These are phyloP conservation scores for Fregetta grallaria DNA, from an alignment of 2,113 vertebrate genomes.

Conservation along the genomic window DNA sequence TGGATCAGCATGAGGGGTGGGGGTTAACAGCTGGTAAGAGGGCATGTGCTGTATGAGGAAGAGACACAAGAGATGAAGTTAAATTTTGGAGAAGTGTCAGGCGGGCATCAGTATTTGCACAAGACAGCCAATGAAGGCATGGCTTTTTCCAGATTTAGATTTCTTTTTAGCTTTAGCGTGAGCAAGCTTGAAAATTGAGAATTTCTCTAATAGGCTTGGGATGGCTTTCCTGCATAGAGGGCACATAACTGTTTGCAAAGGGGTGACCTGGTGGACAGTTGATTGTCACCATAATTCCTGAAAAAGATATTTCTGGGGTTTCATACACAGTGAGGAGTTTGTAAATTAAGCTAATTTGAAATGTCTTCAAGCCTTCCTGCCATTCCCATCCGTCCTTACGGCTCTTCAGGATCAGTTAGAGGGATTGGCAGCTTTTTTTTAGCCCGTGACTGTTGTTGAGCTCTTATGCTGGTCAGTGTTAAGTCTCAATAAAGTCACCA, in stretches of 20 bases:
- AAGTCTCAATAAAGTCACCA: not conserved
- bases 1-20: not conserved
- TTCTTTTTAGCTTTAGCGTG: not conserved
- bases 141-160: not conserved
- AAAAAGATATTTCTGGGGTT: not conserved
- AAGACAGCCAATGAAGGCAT: not conserved
- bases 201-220: not conserved
- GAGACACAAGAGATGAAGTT: not conserved
- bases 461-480: not conserved
- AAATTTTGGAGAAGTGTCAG: not conserved
- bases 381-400: not conserved
- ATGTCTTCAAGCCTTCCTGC: not conserved
- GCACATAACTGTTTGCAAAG: not conserved
- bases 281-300: not conserved
- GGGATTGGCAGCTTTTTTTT: not conserved
- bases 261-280: not conserved
- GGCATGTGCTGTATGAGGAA: not conserved
- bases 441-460: rapidly evolving
- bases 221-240: not conserved
- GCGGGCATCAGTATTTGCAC: not conserved
- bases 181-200: not conserved
- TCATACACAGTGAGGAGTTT: not conserved
- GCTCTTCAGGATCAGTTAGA: not conserved
- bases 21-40: not conserved
- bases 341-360: not conserved